Base-by-base conservation (phyloP, 2,113 vertebrate genomes). In the Geococcyx californianus region DNA sequence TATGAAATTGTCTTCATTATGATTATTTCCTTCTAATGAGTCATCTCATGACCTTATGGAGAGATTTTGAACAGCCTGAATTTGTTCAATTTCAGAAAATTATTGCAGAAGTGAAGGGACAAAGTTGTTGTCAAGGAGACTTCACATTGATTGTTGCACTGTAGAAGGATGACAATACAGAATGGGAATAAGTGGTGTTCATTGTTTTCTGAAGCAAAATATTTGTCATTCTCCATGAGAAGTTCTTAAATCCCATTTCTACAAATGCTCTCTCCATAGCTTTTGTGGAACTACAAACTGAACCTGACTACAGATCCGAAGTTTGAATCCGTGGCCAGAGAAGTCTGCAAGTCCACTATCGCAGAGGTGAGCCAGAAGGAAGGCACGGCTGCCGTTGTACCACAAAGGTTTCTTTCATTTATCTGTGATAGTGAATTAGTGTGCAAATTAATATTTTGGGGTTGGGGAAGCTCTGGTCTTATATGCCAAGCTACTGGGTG, bases 211-310 rank as follows among this genome's bases (percentile, higher is more conserved):
- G 38, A 86, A 83, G 34, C 52, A 33, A 89, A 73, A 40, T 42
- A 8, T 59, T 64, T 45, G 13, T 70, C 40, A 18, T 77, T 68
- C 23, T 74, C 16, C 10, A 12, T 0, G 21, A 34, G 42, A 56
- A 67, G 20, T 44, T 93, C 29, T 88, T 81, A 74, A 87, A 59
- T 9, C 44, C 25, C 20, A 28, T 83, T 80, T 81, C 20, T 76
- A 8, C 63, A 83, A 90, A 76, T 72, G 16, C 26, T 85, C 11
- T 95, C 74, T 80, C 45, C 68, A 1, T 67, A 99, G 99, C 98
- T 99, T 55, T 97, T 99, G 68, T 99, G 99, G 99, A 99, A 99
- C 98, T 99, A 99, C 95, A 99, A 99, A 72, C 92, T 99, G 60
- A 99, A 99, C 93, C 97, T 99, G 93, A 99, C 99, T 34, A 99